Percentiles rank a stretch among this genome's conserved stretches.
Evolutionary conservation across 1,140 invertebrate species (phyloP).

Genomic region (Coptotermes formosanus): DNA sequence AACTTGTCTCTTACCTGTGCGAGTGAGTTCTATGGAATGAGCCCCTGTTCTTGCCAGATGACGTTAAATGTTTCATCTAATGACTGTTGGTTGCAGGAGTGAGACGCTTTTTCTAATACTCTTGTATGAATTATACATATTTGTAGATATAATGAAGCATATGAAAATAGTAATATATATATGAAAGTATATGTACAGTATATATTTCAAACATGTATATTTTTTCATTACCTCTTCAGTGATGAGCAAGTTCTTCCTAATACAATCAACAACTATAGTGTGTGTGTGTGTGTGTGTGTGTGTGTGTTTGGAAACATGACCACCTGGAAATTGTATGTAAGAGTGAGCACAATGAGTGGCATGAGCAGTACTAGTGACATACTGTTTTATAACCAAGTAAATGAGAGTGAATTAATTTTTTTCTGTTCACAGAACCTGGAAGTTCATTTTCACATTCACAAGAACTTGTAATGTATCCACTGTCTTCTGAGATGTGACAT

Average conservation of each 20-base stretch:
- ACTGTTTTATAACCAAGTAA: background rate
- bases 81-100: background rate
- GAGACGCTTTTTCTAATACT: background rate
- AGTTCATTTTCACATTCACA: no score
- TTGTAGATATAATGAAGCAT: slow-evolving; percentile 30
- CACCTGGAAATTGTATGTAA: background rate
- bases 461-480: no score
- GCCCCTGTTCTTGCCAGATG: background rate
- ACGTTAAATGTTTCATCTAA: background rate
- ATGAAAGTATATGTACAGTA: slow-evolving; percentile 31
- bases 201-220: slow-evolving; percentile 34
- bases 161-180: slow-evolving; percentile 29
- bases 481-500: no score
- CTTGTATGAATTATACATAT: slow-evolving; percentile 28
- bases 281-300: background rate
- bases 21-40: background rate
- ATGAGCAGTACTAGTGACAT: background rate
- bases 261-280: slow-evolving; percentile 21
- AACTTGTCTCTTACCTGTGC: background rate
- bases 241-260: slow-evolving; percentile 33
- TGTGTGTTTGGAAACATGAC: background rate
- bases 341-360: background rate
- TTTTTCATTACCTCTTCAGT: slow-evolving; percentile 34
- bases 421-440: no score
- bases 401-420: no score